Percentiles rank a stretch among this genome's conserved stretches.
Evolutionary conservation across 2,888 invertebrate genomes (phyloP).

Genomic region (Cactoblastis cactorum): DNA sequence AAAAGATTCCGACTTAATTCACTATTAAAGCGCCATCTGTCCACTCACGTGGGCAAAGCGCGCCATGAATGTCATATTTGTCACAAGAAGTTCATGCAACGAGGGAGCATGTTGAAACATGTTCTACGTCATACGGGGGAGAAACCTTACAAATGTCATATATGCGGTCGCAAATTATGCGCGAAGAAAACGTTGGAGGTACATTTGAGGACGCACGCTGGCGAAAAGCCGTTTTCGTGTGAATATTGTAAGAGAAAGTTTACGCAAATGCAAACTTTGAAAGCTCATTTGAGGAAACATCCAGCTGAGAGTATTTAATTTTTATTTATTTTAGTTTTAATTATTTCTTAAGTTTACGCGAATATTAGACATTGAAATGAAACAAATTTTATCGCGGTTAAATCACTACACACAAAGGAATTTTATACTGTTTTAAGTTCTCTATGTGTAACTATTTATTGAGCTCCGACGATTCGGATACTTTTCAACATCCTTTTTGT

Average conservation of each 20-base stretch:
- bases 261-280: not conserved
- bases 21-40: not conserved
- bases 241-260: not conserved
- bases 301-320: not conserved
- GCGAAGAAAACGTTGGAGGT: not conserved
- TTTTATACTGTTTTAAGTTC: too few relatives aligned
- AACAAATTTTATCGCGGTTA: not conserved
- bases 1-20: not conserved
- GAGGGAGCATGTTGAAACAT: not conserved
- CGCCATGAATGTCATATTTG: not conserved
- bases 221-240: constrained; percentile 2
- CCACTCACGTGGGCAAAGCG: not conserved
- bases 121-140: not conserved
- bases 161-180: not conserved
- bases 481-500: too few relatives aligned
- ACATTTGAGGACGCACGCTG: constrained; percentile 2
- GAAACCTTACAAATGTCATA: constrained; percentile 7
- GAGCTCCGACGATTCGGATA: too few relatives aligned
- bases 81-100: not conserved
- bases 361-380: too few relatives aligned
- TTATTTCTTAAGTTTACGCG: too few relatives aligned
- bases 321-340: too few relatives aligned
- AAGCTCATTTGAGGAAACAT: not conserved
- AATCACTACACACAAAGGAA: too few relatives aligned
- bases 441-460: too few relatives aligned